Conservation (phyloP, 2,888 invertebrate species). For the Adineta ricciae region DNA sequence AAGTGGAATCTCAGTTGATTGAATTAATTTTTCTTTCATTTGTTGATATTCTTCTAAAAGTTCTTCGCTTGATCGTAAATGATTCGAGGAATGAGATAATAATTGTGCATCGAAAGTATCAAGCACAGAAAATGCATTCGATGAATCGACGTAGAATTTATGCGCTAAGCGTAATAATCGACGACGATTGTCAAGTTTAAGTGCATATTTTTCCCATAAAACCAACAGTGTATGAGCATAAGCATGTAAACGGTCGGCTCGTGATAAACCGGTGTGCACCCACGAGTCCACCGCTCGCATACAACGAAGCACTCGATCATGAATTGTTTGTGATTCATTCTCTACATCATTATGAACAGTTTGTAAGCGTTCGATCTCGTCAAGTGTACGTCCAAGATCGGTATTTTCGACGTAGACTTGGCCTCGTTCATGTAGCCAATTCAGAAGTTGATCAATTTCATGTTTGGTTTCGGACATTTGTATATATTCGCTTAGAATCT, state of each 20-base stretch:
- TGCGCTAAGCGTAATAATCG: constrained; percentile 60
- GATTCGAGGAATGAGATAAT: not conserved
- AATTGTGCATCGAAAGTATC: not conserved
- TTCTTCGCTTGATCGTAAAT: not conserved
- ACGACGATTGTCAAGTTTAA: constrained; percentile 63
- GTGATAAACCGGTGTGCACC: constrained; percentile 57
- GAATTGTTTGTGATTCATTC: constrained; percentile 60
- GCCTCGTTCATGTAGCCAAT: constrained; percentile 46
- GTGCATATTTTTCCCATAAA: constrained; percentile 62
- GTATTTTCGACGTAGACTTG: constrained; percentile 49
- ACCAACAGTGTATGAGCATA: constrained; percentile 57
- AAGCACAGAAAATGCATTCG: not conserved
- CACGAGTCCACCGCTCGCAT: constrained; percentile 68
- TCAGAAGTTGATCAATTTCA: constrained; percentile 57
- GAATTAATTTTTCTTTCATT: constrained; percentile 40
- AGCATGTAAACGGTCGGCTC: constrained; percentile 31
- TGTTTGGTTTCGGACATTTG: constrained; percentile 64
- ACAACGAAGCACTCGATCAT: constrained; percentile 66
- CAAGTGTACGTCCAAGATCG: constrained; percentile 64
- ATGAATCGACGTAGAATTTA: constrained; percentile 52
- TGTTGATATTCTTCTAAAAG: constrained; percentile 8
- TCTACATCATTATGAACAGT: constrained; percentile 62
- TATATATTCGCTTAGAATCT: constrained; percentile 67
- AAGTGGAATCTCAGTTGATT: constrained; percentile 60
- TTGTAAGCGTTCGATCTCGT: constrained; percentile 61